These are phyloP conservation scores for Oryzaephilus surinamensis DNA, from an alignment of 1,140 invertebrate genomes.

Conservation along the genomic window DNA sequence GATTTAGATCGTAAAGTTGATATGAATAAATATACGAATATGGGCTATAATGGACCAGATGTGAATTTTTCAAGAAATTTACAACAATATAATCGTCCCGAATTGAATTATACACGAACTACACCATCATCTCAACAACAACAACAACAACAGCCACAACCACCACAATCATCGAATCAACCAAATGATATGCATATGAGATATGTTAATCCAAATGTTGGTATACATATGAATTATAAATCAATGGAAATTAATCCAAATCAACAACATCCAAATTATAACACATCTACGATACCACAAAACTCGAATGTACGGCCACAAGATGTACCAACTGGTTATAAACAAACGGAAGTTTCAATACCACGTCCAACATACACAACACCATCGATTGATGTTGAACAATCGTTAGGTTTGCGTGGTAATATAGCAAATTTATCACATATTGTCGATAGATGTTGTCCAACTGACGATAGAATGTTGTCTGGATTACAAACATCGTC, in stretches of 20 bases:
- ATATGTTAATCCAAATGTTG: slow-evolving; percentile 10
- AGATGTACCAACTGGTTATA: not conserved
- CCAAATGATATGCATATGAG: slow-evolving; percentile 12
- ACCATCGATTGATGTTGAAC: slow-evolving; percentile 25
- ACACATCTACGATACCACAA: slow-evolving; percentile 5
- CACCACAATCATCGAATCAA: slow-evolving; percentile 4
- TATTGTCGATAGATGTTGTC: slow-evolving; percentile 46
- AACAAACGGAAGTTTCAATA: slow-evolving; percentile 18
- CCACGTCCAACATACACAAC: slow-evolving; percentile 23
- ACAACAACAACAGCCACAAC: slow-evolving; percentile 10
- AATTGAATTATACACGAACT: slow-evolving; percentile 18
- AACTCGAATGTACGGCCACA: slow-evolving; percentile 6
- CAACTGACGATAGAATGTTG: slow-evolving; percentile 45
- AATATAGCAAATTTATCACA: slow-evolving; percentile 47
- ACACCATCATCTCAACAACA: slow-evolving; percentile 12
- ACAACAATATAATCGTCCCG: slow-evolving; percentile 20
- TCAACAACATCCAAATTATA: slow-evolving; percentile 7
- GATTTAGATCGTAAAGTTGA: slow-evolving; percentile 24
- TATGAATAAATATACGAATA: slow-evolving; percentile 31
- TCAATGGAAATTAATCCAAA: slow-evolving; percentile 11
- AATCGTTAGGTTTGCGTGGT: slow-evolving; percentile 33
- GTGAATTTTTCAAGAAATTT: slow-evolving; percentile 20
- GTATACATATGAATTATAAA: slow-evolving; percentile 16
- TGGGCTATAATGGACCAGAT: slow-evolving; percentile 29
- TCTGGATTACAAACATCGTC: slow-evolving; percentile 29